phyloP scores from a whole-genome alignment of 2,113 vertebrate genomes.

The Pristiophorus japonicus region DNA sequence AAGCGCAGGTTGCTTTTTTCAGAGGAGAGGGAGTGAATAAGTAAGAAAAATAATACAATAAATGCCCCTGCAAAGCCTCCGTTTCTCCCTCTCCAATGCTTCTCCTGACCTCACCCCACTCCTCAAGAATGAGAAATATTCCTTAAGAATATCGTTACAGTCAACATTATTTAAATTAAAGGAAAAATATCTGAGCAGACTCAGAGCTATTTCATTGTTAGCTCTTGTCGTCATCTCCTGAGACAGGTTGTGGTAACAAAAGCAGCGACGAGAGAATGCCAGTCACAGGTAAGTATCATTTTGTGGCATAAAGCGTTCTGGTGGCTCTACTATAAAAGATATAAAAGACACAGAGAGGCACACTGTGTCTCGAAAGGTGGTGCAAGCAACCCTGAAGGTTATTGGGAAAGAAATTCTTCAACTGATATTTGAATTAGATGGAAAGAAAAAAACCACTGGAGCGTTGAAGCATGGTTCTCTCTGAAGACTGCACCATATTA shows the following conservation, averaged over 20 bases:
- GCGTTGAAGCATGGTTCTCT: not conserved
- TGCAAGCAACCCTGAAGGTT: not conserved
- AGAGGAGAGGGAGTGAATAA: not conserved
- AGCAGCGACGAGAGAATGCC: not conserved
- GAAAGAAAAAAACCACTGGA: not conserved
- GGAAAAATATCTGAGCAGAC: not conserved
- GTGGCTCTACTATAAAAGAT: not conserved
- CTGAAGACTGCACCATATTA: not conserved
- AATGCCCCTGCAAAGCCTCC: not conserved
- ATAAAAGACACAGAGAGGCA: not conserved
- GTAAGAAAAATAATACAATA: not conserved
- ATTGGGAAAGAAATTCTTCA: not conserved
- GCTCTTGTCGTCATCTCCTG: not conserved
- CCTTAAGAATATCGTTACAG: not conserved
- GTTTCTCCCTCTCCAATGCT: not conserved
- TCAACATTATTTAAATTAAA: not conserved
- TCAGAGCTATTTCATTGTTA: not conserved
- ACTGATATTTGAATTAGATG: not conserved
- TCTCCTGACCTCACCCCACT: not conserved
- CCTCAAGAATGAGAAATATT: not conserved
- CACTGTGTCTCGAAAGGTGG: not conserved
- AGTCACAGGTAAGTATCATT: not conserved
- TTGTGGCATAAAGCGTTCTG: not conserved
- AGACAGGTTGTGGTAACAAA: not conserved
- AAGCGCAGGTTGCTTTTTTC: not conserved